phyloP scores from a whole-genome alignment of 2,113 vertebrate species.

The Hyperoodon ampullatus region DNA sequence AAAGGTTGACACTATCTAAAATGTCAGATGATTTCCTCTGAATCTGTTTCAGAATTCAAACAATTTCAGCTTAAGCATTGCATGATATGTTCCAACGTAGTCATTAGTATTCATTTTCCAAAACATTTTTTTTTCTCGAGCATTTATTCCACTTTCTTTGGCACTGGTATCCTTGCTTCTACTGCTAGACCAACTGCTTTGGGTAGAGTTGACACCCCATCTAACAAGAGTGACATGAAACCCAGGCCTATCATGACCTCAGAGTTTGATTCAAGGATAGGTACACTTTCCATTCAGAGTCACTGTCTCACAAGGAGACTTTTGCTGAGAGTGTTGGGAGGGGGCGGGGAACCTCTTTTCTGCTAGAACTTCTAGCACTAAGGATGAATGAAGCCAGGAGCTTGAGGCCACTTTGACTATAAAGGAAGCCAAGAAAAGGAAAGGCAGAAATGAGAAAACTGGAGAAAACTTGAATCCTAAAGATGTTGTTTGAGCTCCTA shows the following conservation, averaged over 20 bases:
- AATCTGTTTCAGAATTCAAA: constrained; percentile 7
- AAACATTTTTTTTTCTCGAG: constrained; percentile 7
- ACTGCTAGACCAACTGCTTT: not conserved
- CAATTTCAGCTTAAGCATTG: not conserved
- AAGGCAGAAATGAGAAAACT: not conserved
- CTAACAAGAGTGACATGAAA: not conserved
- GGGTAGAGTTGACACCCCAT: not conserved
- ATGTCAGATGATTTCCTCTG: not conserved
- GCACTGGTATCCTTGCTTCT: not conserved
- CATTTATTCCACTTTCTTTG: not conserved
- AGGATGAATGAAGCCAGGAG: not conserved
- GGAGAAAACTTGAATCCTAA: not conserved
- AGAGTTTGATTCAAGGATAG: not conserved
- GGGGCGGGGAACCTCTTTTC: not conserved
- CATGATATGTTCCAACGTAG: not conserved
- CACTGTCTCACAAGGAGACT: not conserved
- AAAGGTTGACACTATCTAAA: not conserved
- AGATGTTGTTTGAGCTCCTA: not conserved
- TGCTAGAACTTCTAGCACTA: not conserved
- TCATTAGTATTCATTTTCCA: not conserved
- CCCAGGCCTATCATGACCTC: not conserved
- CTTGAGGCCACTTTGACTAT: not conserved
- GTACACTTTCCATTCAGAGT: not conserved
- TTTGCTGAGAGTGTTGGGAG: not conserved
- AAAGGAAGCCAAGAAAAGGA: not conserved